Percentiles rank a stretch among this genome's conserved stretches.
These are phyloP conservation scores for Tachysurus vachellii DNA, from an alignment of 2,113 vertebrate genomes.

Conservation along the genomic window DNA sequence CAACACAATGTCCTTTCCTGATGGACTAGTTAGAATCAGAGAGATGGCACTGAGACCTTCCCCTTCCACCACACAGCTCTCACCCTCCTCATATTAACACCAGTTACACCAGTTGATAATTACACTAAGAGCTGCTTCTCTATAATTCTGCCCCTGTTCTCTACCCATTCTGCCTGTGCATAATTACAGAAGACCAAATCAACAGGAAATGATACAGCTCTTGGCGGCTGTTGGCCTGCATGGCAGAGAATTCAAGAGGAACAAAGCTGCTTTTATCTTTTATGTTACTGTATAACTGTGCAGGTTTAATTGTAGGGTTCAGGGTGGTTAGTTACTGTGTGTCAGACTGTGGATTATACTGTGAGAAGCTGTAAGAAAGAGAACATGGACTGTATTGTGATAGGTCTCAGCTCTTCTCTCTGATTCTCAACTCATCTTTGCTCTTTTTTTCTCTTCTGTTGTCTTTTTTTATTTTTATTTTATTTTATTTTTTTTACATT, in stretches of 20 bases:
- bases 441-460: too few species aligned
- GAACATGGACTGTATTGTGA: slow-evolving; percentile 3
- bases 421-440: background rate
- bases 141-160: slow-evolving; percentile 11
- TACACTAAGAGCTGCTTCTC: slow-evolving; percentile 28
- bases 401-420: background rate
- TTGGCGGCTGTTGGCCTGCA: slow-evolving; percentile 1
- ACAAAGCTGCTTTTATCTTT: slow-evolving; percentile 12
- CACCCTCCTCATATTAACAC: background rate
- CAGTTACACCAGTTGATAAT: slow-evolving; percentile 14
- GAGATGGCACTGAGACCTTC: background rate
- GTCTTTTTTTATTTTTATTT: too few species aligned
- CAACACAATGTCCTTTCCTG: background rate
- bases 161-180: slow-evolving; percentile 17
- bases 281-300: slow-evolving; percentile 14
- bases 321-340: slow-evolving; percentile 2
- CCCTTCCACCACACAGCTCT: slow-evolving; percentile 5
- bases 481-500: background rate
- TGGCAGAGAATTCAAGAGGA: slow-evolving; percentile 14
- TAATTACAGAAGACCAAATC: slow-evolving; percentile 14
- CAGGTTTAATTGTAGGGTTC: slow-evolving; percentile 25
- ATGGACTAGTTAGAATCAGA: slow-evolving; percentile 1
- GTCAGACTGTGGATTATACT: slow-evolving; percentile 19
- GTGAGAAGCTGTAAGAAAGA: background rate
- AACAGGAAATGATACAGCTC: slow-evolving; percentile 29